Evolutionary conservation across 1,140 invertebrate genomes (phyloP).

Genomic region (Brachionus calyciflorus): DNA sequence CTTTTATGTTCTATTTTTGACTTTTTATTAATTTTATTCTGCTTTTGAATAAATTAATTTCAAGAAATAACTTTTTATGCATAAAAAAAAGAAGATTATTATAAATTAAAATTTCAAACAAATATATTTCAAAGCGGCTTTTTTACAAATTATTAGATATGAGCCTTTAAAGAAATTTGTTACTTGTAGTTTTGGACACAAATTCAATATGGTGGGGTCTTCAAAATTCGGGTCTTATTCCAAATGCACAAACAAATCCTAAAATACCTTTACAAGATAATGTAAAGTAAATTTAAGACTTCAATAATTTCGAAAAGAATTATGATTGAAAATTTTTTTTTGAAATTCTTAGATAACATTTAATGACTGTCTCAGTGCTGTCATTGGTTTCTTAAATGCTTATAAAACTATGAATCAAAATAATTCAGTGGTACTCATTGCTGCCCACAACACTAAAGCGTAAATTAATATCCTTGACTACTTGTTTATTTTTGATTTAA

Average conservation of each 20-base stretch:
- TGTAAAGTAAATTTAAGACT: slow-evolving; percentile 47
- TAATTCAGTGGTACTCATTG: slow-evolving; percentile 81
- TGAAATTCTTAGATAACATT: slow-evolving; percentile 50
- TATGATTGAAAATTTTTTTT: not conserved
- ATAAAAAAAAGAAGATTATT: too few relatives aligned
- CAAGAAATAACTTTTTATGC: too few relatives aligned
- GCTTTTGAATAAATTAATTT: too few relatives aligned
- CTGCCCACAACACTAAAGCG: slow-evolving; percentile 78
- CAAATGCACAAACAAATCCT: not conserved
- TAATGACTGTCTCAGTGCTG: slow-evolving; percentile 71
- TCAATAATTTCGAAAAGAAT: not conserved
- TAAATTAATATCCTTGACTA: too few relatives aligned
- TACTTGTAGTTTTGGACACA: slow-evolving; percentile 79
- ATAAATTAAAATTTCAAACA: too few relatives aligned
- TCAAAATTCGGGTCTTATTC: not conserved
- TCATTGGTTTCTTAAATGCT: slow-evolving; percentile 83
- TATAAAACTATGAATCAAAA: slow-evolving; percentile 83
- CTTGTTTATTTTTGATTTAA: too few relatives aligned
- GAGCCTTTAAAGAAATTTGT: slow-evolving; percentile 68
- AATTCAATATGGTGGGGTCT: slow-evolving; percentile 73
- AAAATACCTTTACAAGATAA: slow-evolving; percentile 22
- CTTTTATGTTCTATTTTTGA: too few relatives aligned
- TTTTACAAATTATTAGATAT: too few relatives aligned
- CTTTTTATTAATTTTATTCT: too few relatives aligned
- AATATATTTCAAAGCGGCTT: too few relatives aligned